A percentile compares a stretch with the other conserved stretches of the same genome.
Conservation (phyloP, 1,140 invertebrate genomes). For the Mycetomoellerius zeteki region DNA sequence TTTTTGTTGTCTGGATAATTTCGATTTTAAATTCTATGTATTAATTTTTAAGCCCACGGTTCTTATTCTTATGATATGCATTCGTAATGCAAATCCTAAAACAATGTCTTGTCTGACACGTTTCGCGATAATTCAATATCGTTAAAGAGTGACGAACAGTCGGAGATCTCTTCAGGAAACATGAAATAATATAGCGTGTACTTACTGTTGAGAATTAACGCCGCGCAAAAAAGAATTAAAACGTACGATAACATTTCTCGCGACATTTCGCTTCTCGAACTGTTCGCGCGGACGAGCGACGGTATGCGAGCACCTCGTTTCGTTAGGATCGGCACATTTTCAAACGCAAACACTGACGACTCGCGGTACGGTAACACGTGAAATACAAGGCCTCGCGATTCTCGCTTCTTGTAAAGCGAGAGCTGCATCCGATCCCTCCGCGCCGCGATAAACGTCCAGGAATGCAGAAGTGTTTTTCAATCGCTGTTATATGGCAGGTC, state of each 20-base stretch:
- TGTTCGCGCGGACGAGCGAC: slow-evolving; percentile 10
- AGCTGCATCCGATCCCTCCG: neutral
- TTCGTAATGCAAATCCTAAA: neutral
- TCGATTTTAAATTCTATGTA: neutral
- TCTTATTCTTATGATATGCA: neutral
- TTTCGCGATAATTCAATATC: neutral
- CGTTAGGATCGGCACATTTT: slow-evolving; percentile 63
- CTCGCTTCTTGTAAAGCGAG: slow-evolving; percentile 39
- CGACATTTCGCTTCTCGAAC: slow-evolving; percentile 47
- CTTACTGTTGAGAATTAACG: slow-evolving; percentile 56
- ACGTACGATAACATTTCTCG: slow-evolving; percentile 28
- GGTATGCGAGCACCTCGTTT: slow-evolving; percentile 52
- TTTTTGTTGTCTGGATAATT: too few relatives aligned
- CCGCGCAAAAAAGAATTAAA: neutral
- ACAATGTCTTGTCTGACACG: neutral
- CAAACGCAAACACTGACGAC: neutral
- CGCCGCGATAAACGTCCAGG: slow-evolving; percentile 24
- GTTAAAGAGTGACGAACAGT: neutral
- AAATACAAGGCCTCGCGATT: slow-evolving; percentile 15
- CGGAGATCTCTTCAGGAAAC: neutral
- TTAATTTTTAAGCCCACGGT: neutral
- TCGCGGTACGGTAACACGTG: neutral
- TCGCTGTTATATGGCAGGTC: neutral
- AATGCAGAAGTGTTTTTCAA: slow-evolving; percentile 42
- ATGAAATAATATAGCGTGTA: neutral